These are phyloP conservation scores for Melanocharis versteri DNA, from an alignment of 2,113 vertebrate species.

Conservation along the genomic window DNA sequence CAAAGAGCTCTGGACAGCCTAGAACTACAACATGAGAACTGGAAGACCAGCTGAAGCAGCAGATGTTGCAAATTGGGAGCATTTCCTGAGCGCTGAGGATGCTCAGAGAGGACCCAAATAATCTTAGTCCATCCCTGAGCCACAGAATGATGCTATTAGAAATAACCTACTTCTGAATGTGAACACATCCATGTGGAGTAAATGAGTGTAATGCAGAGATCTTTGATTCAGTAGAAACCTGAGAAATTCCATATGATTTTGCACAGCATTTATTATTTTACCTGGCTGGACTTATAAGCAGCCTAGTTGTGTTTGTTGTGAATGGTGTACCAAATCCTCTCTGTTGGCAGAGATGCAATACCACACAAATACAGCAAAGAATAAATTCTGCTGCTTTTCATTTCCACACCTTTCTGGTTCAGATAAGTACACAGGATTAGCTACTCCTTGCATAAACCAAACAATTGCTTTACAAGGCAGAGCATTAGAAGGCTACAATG, in stretches of 20 bases:
- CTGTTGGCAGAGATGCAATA: background rate
- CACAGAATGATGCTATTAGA: background rate
- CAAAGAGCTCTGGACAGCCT: background rate
- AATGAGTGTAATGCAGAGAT: background rate
- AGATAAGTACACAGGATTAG: background rate
- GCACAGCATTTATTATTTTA: background rate
- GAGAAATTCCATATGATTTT: background rate
- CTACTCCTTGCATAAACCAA: background rate
- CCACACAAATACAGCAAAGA: background rate
- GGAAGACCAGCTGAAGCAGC: background rate
- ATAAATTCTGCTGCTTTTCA: background rate
- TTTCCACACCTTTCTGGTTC: background rate
- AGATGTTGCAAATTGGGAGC: background rate
- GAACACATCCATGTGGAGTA: background rate
- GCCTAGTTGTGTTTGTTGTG: background rate
- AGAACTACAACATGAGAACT: background rate
- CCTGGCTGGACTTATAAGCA: background rate
- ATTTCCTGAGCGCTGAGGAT: background rate
- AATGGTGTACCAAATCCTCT: background rate
- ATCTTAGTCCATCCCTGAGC: background rate
- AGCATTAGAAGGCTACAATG: background rate
- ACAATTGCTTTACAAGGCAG: background rate
- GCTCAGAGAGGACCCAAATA: background rate
- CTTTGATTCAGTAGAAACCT: background rate
- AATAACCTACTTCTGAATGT: background rate